Evolutionary conservation across 2,888 invertebrate species (phyloP).

Genomic region (Candidula unifasciata): DNA sequence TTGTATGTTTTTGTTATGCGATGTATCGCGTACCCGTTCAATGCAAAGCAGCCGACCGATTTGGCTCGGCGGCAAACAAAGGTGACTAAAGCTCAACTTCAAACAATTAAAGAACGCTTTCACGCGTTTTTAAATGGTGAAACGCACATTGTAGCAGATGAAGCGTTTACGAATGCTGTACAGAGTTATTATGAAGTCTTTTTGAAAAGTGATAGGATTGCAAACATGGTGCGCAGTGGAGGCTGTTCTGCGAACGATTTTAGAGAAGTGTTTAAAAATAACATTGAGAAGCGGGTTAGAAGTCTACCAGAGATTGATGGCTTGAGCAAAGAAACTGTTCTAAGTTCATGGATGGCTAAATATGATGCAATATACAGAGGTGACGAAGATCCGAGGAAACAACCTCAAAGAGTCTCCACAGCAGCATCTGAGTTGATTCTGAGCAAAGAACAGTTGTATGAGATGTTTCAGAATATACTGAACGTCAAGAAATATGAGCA

Average conservation of each 20-base stretch:
- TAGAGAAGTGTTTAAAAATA: conserved; percentile 97
- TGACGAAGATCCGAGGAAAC: conserved; percentile 80
- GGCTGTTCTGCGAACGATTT: conserved; percentile 99
- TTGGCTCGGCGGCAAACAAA: conserved; percentile 97
- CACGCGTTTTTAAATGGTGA: conserved; percentile 97
- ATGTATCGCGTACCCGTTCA: conserved; percentile 98
- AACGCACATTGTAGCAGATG: conserved; percentile 81
- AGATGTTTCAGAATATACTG: conserved; percentile 99
- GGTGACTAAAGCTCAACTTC: conserved; percentile 96
- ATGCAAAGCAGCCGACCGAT: conserved; percentile 98
- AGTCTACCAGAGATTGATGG: conserved; percentile 99
- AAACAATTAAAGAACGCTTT: conserved; percentile 94
- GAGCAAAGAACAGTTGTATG: conserved; percentile 99
- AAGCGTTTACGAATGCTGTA: conserved; percentile 97
- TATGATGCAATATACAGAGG: conserved; percentile 95
- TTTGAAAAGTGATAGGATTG: conserved; percentile 95
- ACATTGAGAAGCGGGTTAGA: conserved; percentile 97
- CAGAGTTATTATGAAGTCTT: conserved; percentile 91
- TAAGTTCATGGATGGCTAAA: conserved; percentile 94
- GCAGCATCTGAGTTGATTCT: conserved; percentile 88
- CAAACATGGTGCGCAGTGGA: conserved; percentile 97
- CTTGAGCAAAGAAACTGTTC: conserved; percentile 97
- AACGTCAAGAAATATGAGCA: conserved; percentile 99
- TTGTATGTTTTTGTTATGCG: conserved; percentile 98
- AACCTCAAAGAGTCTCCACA: conserved; percentile 82